phyloP scores from a whole-genome alignment of 2,113 vertebrate species.

The cat (Felis catus) region DNA sequence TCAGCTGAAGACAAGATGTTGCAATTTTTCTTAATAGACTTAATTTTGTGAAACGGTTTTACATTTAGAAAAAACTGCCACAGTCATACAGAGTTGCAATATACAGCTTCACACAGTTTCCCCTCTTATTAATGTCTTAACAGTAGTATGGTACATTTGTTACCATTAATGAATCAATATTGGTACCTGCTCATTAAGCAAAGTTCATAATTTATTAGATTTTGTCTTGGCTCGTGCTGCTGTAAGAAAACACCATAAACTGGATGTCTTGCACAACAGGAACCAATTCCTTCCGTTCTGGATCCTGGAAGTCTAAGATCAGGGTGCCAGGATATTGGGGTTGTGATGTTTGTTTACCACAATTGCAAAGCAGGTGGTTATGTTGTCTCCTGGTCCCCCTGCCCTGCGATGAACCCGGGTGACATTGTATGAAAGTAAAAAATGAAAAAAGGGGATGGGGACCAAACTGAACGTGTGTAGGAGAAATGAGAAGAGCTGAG shows the following conservation, averaged over 20 bases:
- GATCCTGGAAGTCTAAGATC: not conserved
- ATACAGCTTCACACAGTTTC: not conserved
- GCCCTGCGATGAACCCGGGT: fast-evolving
- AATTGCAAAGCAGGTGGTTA: not conserved
- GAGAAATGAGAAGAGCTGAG: not conserved
- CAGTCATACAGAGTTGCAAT: not conserved
- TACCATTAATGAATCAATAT: not conserved
- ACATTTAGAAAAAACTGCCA: not conserved
- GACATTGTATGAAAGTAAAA: not conserved
- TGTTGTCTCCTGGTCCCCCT: too few relatives aligned
- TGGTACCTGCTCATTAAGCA: not conserved
- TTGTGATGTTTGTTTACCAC: not conserved
- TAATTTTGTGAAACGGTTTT: not conserved
- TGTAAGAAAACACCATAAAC: not conserved
- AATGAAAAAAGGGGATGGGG: not conserved
- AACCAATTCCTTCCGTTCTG: not conserved
- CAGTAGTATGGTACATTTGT: not conserved
- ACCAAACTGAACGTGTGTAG: not conserved
- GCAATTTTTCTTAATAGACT: too few relatives aligned
- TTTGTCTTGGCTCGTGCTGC: not conserved
- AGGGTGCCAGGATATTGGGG: not conserved
- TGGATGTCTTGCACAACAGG: too few relatives aligned
- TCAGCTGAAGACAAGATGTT: not conserved
- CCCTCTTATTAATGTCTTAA: not conserved
- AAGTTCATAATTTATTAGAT: not conserved